Evolutionary conservation across 2,888 invertebrate species (phyloP), one percentile per base, ranked within the genome.

Genomic region (Campoplex capitator): DNA sequence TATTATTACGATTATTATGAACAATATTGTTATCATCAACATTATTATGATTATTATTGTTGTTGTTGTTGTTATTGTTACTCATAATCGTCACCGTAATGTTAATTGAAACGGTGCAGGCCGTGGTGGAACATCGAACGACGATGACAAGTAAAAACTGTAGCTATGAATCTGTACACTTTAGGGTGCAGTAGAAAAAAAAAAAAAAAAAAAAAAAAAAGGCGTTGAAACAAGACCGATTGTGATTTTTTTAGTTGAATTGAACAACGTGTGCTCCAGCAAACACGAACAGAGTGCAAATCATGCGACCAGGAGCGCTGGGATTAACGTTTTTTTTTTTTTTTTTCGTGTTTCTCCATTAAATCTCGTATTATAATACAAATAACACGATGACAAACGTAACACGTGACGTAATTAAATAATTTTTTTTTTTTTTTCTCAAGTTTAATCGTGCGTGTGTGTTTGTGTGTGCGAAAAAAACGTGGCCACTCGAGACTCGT

Each of bases 231-330:
- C n/a, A 13, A 35, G 42, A 65, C 13, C 23, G 48, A 18, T 75
- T 67, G 42, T 28, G 18, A 28, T 73, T n/a, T 81, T 18, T 48
- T 38, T 71, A 0, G 7, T 48, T 16, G 32, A 11, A 32, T 32
- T 7, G 62, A 62, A 62, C 32, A 28, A 32, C 2, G 45, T 18
- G 32, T 58, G 62, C 56, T 78, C 42, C 13, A 54, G 71, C 38
- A 48, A 83, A 82, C 13, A 28, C 45, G 82, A 90, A 90, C 92
- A 90, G 91, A 92, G 90, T 91, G 92, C 92, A 91, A 88, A 90
- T 90, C 90, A 90, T 91, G 84, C 91, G 85, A 86, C 87, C 32
- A 32, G 80, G 89, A 90, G 89, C 91, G 91, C 88, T 87, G 88
- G 89, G 90, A 91, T 75, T 51, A 6, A 32, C 6, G 51, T 78